A percentile compares a stretch with the other conserved stretches of the same genome.
phyloP scores from a whole-genome alignment of 2,797 vertebrate species.

The Pelodytes ibericus region DNA sequence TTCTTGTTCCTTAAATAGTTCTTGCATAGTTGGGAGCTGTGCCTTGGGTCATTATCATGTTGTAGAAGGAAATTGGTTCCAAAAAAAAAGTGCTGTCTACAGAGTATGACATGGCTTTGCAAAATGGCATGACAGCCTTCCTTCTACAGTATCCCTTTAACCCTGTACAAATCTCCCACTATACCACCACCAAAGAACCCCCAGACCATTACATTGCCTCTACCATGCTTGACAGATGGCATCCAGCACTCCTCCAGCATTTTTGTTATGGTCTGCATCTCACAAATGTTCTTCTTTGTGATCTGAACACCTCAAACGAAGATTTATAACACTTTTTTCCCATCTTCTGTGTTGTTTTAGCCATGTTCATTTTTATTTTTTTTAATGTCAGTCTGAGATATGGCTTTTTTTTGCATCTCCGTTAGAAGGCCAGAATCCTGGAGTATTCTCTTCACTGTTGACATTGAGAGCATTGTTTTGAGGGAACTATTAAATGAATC shows the following conservation, averaged over 20 bases:
- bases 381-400: not conserved
- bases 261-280: not conserved
- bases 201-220: not conserved
- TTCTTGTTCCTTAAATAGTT: not conserved
- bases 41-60: not conserved
- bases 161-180: not conserved
- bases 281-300: not conserved
- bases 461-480: too few relatives aligned
- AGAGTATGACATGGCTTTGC: not conserved
- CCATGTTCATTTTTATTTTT: not conserved
- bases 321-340: not conserved
- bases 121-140: conserved; percentile 10
- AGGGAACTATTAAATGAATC: too few relatives aligned
- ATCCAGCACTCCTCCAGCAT: not conserved
- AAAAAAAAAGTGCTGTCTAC: not conserved
- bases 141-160: not conserved
- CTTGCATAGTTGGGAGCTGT: not conserved
- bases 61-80: not conserved
- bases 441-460: too few relatives aligned
- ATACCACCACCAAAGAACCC: not conserved
- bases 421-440: too few relatives aligned
- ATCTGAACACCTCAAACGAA: not conserved
- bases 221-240: conserved; percentile 2
- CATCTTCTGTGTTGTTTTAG: not conserved
- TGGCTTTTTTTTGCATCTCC: not conserved